Conservation (phyloP, 2,888 invertebrate genomes). For the Plagiodera versicolora region DNA sequence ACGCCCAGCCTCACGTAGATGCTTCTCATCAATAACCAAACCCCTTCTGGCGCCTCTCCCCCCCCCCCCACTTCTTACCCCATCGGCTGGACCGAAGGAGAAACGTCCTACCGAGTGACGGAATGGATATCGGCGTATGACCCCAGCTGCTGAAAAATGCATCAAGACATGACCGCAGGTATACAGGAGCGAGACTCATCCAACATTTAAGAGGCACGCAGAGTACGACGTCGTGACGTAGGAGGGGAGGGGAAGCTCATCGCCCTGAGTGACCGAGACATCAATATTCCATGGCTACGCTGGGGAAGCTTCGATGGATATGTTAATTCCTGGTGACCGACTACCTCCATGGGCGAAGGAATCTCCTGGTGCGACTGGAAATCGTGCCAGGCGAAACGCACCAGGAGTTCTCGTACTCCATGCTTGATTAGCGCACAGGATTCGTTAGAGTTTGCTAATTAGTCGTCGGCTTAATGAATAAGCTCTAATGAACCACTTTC, state of each 20-base stretch:
- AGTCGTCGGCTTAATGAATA: constrained; percentile 89
- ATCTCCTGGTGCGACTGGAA: no score
- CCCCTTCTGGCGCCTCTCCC: no score
- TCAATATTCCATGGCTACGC: no score
- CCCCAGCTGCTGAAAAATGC: constrained; percentile 33
- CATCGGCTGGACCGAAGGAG: background rate
- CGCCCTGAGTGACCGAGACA: background rate
- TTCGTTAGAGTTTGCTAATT: constrained; percentile 87
- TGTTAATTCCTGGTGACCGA: no score
- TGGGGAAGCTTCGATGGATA: no score
- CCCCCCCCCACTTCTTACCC: background rate
- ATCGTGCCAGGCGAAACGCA: constrained; percentile 41
- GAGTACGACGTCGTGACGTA: constrained; percentile 21
- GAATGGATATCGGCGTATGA: constrained; percentile 37
- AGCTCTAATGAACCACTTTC: constrained; percentile 90
- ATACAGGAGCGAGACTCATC: constrained; percentile 28
- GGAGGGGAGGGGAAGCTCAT: background rate
- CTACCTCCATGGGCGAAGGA: no score
- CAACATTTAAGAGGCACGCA: constrained; percentile 36
- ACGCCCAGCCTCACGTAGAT: no score
- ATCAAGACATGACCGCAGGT: constrained; percentile 35
- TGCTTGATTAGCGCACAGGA: constrained; percentile 77
- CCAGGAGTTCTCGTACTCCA: constrained; percentile 50
- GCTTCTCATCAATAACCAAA: no score
- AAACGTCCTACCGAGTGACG: constrained; percentile 34